These are phyloP conservation scores for Drosophila robusta DNA, from an alignment of 2,888 invertebrate species.

Conservation along the genomic window DNA sequence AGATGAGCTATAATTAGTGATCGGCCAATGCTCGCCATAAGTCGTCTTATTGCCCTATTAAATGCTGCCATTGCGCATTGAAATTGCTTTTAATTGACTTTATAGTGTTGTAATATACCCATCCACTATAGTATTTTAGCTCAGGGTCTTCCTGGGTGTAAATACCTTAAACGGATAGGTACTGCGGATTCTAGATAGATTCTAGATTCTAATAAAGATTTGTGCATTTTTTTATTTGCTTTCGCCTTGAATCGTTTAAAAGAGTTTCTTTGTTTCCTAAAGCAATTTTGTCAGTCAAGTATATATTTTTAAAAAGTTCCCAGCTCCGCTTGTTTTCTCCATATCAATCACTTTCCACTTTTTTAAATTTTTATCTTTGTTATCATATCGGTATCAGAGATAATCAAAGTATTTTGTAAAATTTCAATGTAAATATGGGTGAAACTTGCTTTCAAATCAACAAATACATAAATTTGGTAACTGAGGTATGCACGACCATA, in stretches of 20 bases:
- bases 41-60: constrained; percentile 35
- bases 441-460: constrained; percentile 26
- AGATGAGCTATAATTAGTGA: constrained; percentile 41
- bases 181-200: not conserved
- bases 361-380: constrained; percentile 32
- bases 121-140: constrained; percentile 1
- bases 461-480: not conserved
- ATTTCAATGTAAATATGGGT: constrained; percentile 3
- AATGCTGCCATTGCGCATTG: constrained; percentile 9
- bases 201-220: not conserved
- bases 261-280: too few relatives aligned
- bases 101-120: constrained; percentile 17
- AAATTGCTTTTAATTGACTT: constrained; percentile 44
- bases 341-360: constrained; percentile 25
- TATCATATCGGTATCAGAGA: constrained; percentile 18
- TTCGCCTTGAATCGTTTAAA: too few relatives aligned
- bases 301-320: too few relatives aligned
- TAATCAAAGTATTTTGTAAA: constrained; percentile 11
- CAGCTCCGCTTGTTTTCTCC: not conserved
- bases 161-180: not conserved
- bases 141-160: constrained; percentile 3
- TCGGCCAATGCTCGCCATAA: constrained; percentile 34
- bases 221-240: too few relatives aligned
- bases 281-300: too few relatives aligned
- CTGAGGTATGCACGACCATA: constrained; percentile 7